Evolutionary conservation across 2,797 vertebrate genomes (phyloP), one percentile per base, ranked within the genome.

Genomic region (Melanotaenia parkinsoni): DNA sequence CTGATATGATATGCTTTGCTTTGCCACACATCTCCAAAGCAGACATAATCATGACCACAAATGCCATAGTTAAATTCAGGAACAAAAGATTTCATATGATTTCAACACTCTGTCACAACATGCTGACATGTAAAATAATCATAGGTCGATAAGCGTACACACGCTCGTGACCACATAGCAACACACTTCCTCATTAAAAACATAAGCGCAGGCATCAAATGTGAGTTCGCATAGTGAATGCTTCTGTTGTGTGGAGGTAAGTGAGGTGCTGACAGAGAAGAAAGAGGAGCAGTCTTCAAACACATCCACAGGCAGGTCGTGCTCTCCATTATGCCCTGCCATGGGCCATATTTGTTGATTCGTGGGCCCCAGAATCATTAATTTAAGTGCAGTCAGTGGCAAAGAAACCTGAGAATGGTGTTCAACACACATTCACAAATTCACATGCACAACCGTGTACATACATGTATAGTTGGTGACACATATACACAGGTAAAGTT

Each of bases 321-420:
- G 75, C 87, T 90, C 90, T 86, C 88, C 89, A 80, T 89, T 88
- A 81, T 86, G 70, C 76, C 76, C 77, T 50, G 81, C 86, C 79
- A 26, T 77, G 80, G 89, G 90, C 72, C 86, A 79, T 90, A 92
- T 91, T 94, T 94, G 91, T 94, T 94, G 89, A 93, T 94, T 93
- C 84, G 91, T 85, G 89, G 89, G 85, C 88, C 87, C 82, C 81
- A 54, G 72, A 94, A 94, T 93, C 92, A 94, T 94, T 93, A 87
- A 93, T 94, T 94, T 91, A 87, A 86, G 83, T 86, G 86, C 83
- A 88, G 91, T 92, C 86, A 83, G 87, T 77, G 69, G 79, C 75
- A 5, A 68, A 72, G 93, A 93, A 94, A 94, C 87, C 67, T 77
- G 92, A 93, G 92, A 92, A 88, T 66, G 80, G 81, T 76, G 47